Base-by-base conservation (phyloP, 2,797 vertebrate genomes). In the Pseudomugil gertrudae region DNA sequence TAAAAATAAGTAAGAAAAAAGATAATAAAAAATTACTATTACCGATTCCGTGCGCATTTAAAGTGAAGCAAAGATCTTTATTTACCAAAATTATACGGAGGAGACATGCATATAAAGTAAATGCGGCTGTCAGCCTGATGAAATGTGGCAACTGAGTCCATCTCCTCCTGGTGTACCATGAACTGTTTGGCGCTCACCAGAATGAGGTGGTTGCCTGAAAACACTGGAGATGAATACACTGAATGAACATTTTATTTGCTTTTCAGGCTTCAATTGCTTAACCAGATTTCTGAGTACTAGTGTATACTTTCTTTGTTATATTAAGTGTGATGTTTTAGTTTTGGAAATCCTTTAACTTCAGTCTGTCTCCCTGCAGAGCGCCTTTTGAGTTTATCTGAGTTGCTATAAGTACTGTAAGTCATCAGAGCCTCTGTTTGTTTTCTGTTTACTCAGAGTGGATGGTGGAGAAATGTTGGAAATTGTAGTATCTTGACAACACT, bases 41-140 rank as follows among this genome's bases (percentile, higher is more conserved):
- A 85, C 76, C 80, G 83, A 90, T 89, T 89, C 86, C 66, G 74
- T 86, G 89, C 86, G 90, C 86, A 88, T 91, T 92, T 91, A 89
- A 90, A 92, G 80, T 86, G 81, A 93, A 89, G 88, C 90, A 92
- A 92, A 92, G 85, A 92, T 92, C 76, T 91, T 90, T 93, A 93
- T 94, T 90, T 89, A 93, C 92, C 91, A 90, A 94, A 94, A 90
- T 85, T 74, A 69, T 87, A 90, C 83, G 84, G 89, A 89, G 87
- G 87, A 85, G 80, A 87, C 85, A 64, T 80, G 77, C 83, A 69
- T 82, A 77, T 77, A 80, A 77, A 83, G 84, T 86, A 58, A 85
- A 90, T 89, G 84, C 73, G 85, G 84, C 87, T 87, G 83, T 72
- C 60, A 40, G 47, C 26, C 19, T 85, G 63, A 84, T 87, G 72